These are phyloP conservation scores for Pteronura brasiliensis DNA, from an alignment of 2,113 vertebrate genomes.

Conservation along the genomic window DNA sequence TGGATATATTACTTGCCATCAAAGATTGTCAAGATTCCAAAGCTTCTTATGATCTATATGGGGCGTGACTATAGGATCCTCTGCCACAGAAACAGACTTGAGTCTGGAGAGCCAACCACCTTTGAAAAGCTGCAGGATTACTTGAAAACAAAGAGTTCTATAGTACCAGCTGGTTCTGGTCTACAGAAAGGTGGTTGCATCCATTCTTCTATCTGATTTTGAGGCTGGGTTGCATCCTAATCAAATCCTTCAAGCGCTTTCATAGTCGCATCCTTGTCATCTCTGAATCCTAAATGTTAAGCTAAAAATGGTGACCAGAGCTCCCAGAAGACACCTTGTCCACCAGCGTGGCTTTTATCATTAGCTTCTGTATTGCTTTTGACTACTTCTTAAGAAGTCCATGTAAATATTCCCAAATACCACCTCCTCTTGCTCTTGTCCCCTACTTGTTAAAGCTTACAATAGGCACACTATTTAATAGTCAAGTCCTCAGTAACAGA, in stretches of 20 bases:
- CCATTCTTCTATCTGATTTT: not conserved
- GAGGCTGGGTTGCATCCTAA: not conserved
- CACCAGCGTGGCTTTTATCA: not conserved
- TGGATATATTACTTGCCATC: not conserved
- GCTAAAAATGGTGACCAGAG: not conserved
- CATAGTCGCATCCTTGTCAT: not conserved
- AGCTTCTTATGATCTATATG: not conserved
- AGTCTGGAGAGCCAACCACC: not conserved
- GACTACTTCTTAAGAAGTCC: not conserved
- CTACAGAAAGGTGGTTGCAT: not conserved
- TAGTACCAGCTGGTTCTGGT: not conserved
- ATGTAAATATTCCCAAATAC: not conserved
- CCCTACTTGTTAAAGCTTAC: not conserved
- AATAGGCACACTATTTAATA: not conserved
- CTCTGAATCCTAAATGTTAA: not conserved
- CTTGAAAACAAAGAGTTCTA: not conserved
- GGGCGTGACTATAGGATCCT: not conserved
- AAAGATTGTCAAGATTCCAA: not conserved
- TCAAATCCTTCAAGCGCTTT: not conserved
- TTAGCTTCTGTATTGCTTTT: not conserved
- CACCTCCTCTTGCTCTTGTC: not conserved
- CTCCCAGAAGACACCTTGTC: not conserved
- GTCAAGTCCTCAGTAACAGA: not conserved
- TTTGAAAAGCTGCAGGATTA: not conserved
- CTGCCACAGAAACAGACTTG: not conserved